Conservation (phyloP, 2,888 invertebrate species). For the Balanococcus diminutus region DNA sequence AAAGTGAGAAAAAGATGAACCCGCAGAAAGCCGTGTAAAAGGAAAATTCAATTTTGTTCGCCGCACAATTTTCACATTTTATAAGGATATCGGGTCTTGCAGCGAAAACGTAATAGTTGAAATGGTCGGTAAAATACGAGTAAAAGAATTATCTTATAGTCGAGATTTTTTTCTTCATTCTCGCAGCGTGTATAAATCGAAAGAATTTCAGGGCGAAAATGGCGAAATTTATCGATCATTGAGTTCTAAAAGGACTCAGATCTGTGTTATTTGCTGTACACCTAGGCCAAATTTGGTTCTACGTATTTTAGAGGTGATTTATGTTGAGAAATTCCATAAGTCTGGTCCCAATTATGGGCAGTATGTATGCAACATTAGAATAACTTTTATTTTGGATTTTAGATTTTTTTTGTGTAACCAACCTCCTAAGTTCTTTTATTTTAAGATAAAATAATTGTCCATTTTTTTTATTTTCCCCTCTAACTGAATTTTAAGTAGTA, state of each 20-base stretch:
- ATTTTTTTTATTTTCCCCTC: too few species aligned
- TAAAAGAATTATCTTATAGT: slow-evolving; percentile 13
- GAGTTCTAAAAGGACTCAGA: not conserved
- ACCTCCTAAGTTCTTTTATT: too few species aligned
- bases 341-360: too few species aligned
- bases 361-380: too few species aligned
- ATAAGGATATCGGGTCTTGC: slow-evolving; percentile 11
- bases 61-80: slow-evolving; percentile 22
- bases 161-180: not conserved
- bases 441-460: too few species aligned
- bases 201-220: not conserved
- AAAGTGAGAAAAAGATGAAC: not conserved
- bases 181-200: not conserved
- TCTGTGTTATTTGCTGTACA: not conserved
- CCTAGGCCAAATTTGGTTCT: not conserved
- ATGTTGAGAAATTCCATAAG: too few species aligned
- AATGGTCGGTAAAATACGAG: slow-evolving; percentile 30
- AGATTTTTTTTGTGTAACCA: too few species aligned
- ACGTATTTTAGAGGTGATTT: not conserved
- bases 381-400: too few species aligned
- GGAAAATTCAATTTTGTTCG: slow-evolving; percentile 20
- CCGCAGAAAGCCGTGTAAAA: not conserved
- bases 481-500: too few species aligned
- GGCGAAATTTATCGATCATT: not conserved
- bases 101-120: not conserved